Base-by-base conservation (phyloP, 2,797 vertebrate species). In the Apodemus agrarius region DNA sequence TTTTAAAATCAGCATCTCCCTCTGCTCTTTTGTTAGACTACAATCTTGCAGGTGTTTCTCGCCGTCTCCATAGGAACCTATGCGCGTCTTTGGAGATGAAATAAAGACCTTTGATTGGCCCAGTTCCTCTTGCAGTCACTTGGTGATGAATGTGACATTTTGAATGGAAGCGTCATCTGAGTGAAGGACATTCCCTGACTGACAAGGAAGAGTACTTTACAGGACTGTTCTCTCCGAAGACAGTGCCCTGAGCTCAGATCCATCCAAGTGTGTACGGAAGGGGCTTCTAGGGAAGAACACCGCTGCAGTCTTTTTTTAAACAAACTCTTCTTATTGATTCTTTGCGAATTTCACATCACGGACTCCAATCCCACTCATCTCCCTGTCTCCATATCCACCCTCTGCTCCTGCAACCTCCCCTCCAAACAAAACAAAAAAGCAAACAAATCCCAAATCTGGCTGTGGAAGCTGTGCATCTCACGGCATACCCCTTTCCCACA, bases 41-140 rank as follows among this genome's bases (percentile, higher is more conserved):
- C 94, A 97, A 97, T 97, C 96, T 97, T 95, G 80, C 0, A 96
- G 94, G 92, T 97, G 92, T 95, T 97, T 98, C 59, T 79, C 46
- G 40, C 3, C 59, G 67, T n/a, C 95, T 94, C 96, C 96, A 93
- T 81, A 93, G 46, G 31, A 97, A 98, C 76, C 95, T 40, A 34
- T 52, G 81, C 22, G 22, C 0, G 34, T 26, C 59, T 93, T 75
- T 31, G 7, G 96, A 93, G 96, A 97, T 96, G 94, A 88, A 97
- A 91, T 86, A 76, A 96, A 91, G 63, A 84, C 87, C 76, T 90
- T 89, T 67, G 95, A 93, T 91, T 97, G 94, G 81, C 21, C 92
- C 89, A 72, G 90, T 93, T 65, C 57, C 63, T 31, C 95, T 96
- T 37, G 93, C 85, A 92, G 86, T 75, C 74, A 69, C 83, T 96